Conservation (phyloP, 1,140 invertebrate genomes). For the Zaprionus ornatus region DNA sequence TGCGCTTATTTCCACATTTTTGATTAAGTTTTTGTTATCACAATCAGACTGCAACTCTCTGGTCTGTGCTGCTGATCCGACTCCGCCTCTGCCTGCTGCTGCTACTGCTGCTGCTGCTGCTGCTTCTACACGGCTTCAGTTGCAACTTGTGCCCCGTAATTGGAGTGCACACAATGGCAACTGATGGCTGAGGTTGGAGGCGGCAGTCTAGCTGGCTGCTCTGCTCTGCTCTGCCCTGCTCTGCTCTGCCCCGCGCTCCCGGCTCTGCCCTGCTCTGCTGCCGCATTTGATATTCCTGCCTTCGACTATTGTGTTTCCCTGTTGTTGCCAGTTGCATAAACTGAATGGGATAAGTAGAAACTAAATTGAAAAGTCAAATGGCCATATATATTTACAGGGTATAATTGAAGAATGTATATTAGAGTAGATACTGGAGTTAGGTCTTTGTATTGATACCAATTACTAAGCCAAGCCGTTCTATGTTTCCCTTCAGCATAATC, state of each 20-base stretch:
- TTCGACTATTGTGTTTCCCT: constrained; percentile 1
- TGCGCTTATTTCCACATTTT: constrained; percentile 30
- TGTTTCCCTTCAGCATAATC: no score
- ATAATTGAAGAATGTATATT: background rate
- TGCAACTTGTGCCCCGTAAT: constrained; percentile 9
- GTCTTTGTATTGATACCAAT: background rate
- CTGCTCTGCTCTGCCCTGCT: no score
- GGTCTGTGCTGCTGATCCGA: background rate
- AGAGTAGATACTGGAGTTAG: background rate
- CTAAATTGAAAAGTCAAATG: background rate
- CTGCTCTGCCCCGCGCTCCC: no score
- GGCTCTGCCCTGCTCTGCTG: no score
- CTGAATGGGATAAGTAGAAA: constrained; percentile 8
- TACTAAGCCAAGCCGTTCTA: background rate
- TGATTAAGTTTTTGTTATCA: constrained; percentile 57
- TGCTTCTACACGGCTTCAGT: background rate
- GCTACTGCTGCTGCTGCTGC: background rate
- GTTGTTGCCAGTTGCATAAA: constrained; percentile 25
- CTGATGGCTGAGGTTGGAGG: no score
- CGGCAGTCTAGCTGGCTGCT: no score
- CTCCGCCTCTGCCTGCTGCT: background rate
- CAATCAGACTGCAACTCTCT: constrained; percentile 5
- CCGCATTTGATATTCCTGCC: constrained; percentile 5
- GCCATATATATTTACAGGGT: background rate
- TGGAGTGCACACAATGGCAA: constrained; percentile 18